phyloP scores from a whole-genome alignment of 2,113 vertebrate species.

The Pituophis catenifer region DNA sequence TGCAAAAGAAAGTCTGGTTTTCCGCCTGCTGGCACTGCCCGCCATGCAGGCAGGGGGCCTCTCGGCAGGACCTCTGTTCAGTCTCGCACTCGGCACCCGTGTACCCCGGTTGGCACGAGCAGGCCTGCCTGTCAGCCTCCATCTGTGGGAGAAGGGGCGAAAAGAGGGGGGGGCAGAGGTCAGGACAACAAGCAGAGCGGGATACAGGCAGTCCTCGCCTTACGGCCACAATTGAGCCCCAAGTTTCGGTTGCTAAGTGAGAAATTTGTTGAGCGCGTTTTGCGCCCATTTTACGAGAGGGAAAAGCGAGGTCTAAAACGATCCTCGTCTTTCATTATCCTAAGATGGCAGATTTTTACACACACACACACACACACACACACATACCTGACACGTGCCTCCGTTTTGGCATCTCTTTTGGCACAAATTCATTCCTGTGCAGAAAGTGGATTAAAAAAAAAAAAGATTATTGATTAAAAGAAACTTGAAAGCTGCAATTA shows the following conservation, averaged over 20 bases:
- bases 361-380: neutral
- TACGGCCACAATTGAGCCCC: neutral
- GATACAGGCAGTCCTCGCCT: neutral
- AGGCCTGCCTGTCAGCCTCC: neutral
- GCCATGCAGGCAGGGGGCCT: conserved; percentile 9
- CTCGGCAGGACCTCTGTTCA: neutral
- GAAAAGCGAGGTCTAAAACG: neutral
- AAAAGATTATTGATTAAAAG: neutral
- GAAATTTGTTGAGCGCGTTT: neutral
- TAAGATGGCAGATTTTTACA: neutral
- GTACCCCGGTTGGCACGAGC: neutral
- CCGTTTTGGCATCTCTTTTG: conserved; percentile 6
- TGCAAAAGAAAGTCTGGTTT: neutral
- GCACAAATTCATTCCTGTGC: conserved; percentile 1
- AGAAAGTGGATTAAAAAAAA: no score
- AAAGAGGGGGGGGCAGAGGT: neutral
- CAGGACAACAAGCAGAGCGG: fast-evolving
- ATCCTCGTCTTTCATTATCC: neutral
- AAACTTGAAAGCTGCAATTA: no score
- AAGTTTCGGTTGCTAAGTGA: neutral
- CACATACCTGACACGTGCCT: conserved; percentile 19
- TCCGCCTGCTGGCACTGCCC: neutral
- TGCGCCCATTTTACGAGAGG: neutral
- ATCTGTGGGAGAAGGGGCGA: neutral
- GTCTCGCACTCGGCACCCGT: neutral